phyloP scores from a whole-genome alignment of 1,140 invertebrate genomes.

The Drosophila watanabei region DNA sequence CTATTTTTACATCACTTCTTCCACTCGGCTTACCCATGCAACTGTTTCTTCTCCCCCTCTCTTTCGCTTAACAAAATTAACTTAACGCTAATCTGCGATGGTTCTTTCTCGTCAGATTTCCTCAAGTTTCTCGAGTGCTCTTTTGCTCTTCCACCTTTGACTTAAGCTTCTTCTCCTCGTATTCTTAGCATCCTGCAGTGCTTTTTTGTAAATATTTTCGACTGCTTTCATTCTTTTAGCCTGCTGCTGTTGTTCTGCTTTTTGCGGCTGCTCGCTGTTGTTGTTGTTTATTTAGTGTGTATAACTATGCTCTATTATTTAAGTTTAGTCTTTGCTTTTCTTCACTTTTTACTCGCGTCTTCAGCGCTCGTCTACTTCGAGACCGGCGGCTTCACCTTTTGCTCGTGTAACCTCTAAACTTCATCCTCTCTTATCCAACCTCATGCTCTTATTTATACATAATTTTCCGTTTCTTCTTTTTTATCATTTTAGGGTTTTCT shows the following conservation, averaged over 20 bases:
- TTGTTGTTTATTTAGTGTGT: slow-evolving; percentile 69
- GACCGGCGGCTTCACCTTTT: slow-evolving; percentile 44
- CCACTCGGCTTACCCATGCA: slow-evolving; percentile 21
- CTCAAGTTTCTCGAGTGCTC: slow-evolving; percentile 29
- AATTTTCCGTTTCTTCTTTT: slow-evolving; percentile 33
- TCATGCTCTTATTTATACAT: slow-evolving; percentile 58
- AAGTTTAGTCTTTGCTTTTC: slow-evolving; percentile 82
- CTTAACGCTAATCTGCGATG: slow-evolving; percentile 47
- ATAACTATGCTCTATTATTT: slow-evolving; percentile 80
- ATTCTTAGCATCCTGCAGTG: slow-evolving; percentile 36
- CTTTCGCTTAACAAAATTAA: slow-evolving; percentile 46
- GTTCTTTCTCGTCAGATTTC: slow-evolving; percentile 36
- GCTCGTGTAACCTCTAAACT: slow-evolving; percentile 52
- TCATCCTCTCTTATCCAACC: slow-evolving; percentile 25
- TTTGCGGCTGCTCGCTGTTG: slow-evolving; percentile 27
- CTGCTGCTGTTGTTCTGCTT: slow-evolving; percentile 19
- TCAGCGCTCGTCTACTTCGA: slow-evolving; percentile 37
- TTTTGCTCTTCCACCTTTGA: slow-evolving; percentile 19
- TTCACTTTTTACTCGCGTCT: slow-evolving; percentile 69
- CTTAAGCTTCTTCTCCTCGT: slow-evolving; percentile 14
- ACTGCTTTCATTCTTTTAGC: slow-evolving; percentile 33
- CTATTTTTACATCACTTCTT: slow-evolving; percentile 48
- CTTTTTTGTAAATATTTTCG: slow-evolving; percentile 64
- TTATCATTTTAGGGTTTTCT: slow-evolving; percentile 2
- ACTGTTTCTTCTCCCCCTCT: slow-evolving; percentile 11